Evolutionary conservation across 2,113 vertebrate genomes (phyloP).

Genomic region (Nanorana parkeri): DNA sequence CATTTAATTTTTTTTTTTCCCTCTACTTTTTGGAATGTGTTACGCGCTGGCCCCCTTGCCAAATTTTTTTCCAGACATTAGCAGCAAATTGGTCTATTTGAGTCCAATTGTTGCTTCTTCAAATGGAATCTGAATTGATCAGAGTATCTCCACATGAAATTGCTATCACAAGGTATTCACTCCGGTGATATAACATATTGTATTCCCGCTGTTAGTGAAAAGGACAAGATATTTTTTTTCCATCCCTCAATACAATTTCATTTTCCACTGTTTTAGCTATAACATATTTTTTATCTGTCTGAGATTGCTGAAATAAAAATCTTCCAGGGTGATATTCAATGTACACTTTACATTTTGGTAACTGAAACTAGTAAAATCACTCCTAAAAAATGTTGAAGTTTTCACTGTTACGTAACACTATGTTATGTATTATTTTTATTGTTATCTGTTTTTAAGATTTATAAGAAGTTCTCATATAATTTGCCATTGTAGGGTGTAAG

Average conservation of each 20-base stretch:
- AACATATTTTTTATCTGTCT: not conserved
- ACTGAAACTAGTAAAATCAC: not conserved
- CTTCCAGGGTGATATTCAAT: slow-evolving; percentile 10
- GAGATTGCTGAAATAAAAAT: slow-evolving; percentile 1
- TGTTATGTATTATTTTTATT: no score
- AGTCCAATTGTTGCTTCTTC: slow-evolving; percentile 48
- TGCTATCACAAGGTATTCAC: slow-evolving; percentile 8
- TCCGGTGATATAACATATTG: slow-evolving; percentile 36
- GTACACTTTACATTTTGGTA: not conserved
- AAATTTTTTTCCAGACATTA: slow-evolving; percentile 60
- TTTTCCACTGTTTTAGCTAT: slow-evolving; percentile 7
- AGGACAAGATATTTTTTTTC: not conserved
- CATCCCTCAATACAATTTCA: slow-evolving; percentile 24
- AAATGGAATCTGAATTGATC: slow-evolving; percentile 57
- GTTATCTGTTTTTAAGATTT: no score
- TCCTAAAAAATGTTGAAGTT: not conserved
- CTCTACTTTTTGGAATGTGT: slow-evolving; percentile 57
- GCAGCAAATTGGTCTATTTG: slow-evolving; percentile 61
- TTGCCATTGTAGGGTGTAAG: no score
- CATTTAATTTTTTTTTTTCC: not conserved
- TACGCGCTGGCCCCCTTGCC: slow-evolving; percentile 5
- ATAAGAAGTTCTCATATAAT: no score
- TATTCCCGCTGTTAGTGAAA: slow-evolving; percentile 32
- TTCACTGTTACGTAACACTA: no score
- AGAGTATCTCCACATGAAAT: slow-evolving; percentile 27